Base-by-base conservation (phyloP, 2,113 vertebrate genomes). In the Epinephelus lanceolatus region DNA sequence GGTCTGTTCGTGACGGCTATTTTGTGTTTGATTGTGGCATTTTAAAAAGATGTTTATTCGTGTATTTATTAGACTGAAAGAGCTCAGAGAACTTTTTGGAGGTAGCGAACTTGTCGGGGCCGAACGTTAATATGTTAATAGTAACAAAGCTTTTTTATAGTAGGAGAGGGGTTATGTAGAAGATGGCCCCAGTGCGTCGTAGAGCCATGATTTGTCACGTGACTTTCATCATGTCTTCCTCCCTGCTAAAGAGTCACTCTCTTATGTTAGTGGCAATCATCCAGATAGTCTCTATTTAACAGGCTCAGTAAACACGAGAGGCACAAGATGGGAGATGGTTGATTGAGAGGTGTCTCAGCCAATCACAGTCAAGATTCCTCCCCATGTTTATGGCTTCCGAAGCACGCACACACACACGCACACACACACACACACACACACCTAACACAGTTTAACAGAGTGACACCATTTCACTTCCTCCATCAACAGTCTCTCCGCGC, bases 401-500 rank as follows among this genome's bases (percentile, higher is more conserved):
- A 27, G 6, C 47, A 63, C 47, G n/a, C 67, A 68, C 63, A 27
- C n/a, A 8, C 40, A 74, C 63, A 66, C 42, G 25, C 40, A 8
- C 25, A 74, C 42, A 74, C 63, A 66, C 42, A 47, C 40, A 8
- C 25, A 74, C 42, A 33, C 18, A 30, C 18, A 3, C 49, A 73
- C 12, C 30, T 30, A 30, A 21, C 51, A 6, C 49, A 19, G 65
- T 62, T 65, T 5, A 27, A 5, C 9, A 53, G 40, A 12, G 71
- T 52, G 73, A 78, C 70, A 75, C 75, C 83, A 53, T 59, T 49
- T 53, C 65, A 65, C 69, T 60, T 75, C 66, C 81, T 83, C 76
- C 68, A 23, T 60, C 57, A 65, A 33, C 71, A 59, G 6, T 33
- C 77, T 69, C 72, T 71, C 25, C 17, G 2, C 33, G 19, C 55